Evolutionary conservation across 2,113 vertebrate species (phyloP).

Genomic region (Ardeotis arabs): DNA sequence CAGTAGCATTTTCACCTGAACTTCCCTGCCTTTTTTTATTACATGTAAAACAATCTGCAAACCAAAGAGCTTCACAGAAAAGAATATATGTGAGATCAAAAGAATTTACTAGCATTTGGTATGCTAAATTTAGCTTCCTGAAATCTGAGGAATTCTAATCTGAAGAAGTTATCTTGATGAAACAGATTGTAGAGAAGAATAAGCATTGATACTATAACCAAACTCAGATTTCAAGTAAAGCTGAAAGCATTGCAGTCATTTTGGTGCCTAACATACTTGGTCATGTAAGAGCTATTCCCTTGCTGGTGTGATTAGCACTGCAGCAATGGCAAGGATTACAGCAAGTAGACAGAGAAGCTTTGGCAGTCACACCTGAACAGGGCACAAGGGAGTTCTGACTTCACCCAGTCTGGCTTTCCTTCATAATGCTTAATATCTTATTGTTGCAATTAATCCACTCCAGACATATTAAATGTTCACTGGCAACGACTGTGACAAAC

Average conservation of each 20-base stretch:
- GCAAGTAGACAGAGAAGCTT: neutral
- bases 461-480: neutral
- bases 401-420: neutral
- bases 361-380: neutral
- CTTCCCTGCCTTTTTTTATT: neutral
- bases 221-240: neutral
- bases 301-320: neutral
- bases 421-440: neutral
- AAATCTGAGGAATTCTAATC: neutral
- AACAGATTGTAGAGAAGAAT: neutral
- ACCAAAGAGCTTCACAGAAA: neutral
- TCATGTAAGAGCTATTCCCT: neutral
- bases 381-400: neutral
- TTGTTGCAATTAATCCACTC: neutral
- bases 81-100: neutral
- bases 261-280: neutral
- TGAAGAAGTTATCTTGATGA: neutral
- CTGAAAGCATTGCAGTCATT: neutral
- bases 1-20: neutral
- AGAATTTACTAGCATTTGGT: neutral
- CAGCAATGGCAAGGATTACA: neutral
- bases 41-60: neutral
- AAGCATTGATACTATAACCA: neutral
- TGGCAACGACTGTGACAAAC: neutral
- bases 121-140: neutral